Base-by-base conservation (phyloP, 2,113 vertebrate species). In the Leptosomus discolor region DNA sequence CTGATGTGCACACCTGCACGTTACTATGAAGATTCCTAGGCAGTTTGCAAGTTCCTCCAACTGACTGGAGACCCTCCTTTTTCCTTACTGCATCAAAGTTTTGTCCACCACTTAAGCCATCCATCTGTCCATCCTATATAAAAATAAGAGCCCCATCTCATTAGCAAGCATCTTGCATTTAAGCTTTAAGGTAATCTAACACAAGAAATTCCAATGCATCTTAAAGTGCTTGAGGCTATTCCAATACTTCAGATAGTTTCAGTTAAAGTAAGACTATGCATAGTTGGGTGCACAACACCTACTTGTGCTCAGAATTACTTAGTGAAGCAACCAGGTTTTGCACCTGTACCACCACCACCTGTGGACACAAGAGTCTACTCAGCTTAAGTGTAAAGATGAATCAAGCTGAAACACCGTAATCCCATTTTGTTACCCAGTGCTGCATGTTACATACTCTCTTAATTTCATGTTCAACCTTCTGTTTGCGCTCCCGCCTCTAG, bases 401-500 rank as follows among this genome's bases (percentile, higher is more conserved):
- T 48, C 57, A 57, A 91, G 32, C 37, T 58, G 20, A 74, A 81
- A 67, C 88, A 96, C 91, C 92, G 90, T 74, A 93, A 87, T 26
- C 85, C 96, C 91, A 73, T 23, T 36, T 15, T 69, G 68, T 54
- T 48, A 67, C 94, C 93, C 93, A 92, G 70, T 77, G 75, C 77
- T 85, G 58, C 60, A 39, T n/a, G 60, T 87, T 95, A 94, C 98
- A 92, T 94, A 99, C 98, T 89, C 61, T 65, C 94, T 98, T 99
- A 30, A 93, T 63, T 76, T 95, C 94, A 4, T 75, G 95, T 51
- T 97, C 97, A 61, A 65, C 70, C 97, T 98, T 99, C 80, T 69
- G 91, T 70, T 97, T 98, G 69, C 85, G 97, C 20, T 97, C 97
- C 84, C 98, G 98, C 96, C 90, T 99, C 99, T 99, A 97, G 63